Conservation (phyloP, 2,797 vertebrate genomes). For the Halcyon smyrnensis region DNA sequence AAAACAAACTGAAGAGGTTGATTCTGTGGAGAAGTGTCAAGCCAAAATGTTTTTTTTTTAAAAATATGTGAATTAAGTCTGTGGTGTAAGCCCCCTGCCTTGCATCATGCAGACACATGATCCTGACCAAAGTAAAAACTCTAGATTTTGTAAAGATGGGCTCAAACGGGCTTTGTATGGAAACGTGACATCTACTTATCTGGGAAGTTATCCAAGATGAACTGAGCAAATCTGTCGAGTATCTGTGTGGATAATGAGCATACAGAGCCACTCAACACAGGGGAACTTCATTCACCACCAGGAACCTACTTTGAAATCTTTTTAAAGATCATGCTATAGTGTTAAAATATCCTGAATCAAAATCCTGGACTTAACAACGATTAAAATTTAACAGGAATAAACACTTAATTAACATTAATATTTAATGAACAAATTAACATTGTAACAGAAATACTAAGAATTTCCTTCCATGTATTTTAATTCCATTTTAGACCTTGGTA, state of each 20-base stretch:
- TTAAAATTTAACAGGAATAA: constrained; percentile 17
- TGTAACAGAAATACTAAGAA: background rate
- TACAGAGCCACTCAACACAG: background rate
- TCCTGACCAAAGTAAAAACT: background rate
- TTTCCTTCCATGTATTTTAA: background rate
- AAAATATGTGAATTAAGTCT: background rate
- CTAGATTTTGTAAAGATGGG: background rate
- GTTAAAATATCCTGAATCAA: background rate
- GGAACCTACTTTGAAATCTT: background rate
- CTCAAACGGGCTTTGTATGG: background rate
- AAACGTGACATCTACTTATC: background rate
- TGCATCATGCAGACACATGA: background rate
- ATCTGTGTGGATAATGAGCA: background rate
- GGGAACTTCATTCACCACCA: background rate
- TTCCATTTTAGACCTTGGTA: background rate
- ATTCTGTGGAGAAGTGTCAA: background rate
- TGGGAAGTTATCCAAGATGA: background rate
- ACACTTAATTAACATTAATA: background rate
- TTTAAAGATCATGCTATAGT: background rate
- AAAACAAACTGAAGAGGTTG: background rate
- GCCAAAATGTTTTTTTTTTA: background rate
- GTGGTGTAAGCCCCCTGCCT: background rate
- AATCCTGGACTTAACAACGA: background rate
- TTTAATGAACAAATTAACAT: background rate
- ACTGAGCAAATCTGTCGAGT: background rate